phyloP scores from a whole-genome alignment of 2,888 invertebrate species.

The Herminia tarsipennalis region DNA sequence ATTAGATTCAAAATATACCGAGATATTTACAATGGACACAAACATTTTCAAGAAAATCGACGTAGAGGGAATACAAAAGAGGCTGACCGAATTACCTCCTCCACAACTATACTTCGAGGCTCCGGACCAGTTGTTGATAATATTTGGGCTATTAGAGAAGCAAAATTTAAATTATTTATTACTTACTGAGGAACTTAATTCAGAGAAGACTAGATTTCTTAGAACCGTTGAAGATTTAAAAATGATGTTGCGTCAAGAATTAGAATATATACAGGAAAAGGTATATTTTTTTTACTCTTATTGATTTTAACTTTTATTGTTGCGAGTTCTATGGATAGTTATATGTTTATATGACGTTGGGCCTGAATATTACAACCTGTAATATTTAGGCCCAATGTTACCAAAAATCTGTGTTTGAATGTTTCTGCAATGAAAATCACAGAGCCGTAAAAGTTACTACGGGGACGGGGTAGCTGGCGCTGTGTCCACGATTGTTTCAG shows the following conservation, averaged over 20 bases:
- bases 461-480: too few relatives aligned
- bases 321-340: too few relatives aligned
- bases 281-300: conserved; percentile 42
- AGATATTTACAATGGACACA: conserved; percentile 63
- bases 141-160: conserved; percentile 71
- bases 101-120: conserved; percentile 71
- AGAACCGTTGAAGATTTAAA: conserved; percentile 64
- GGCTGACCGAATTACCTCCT: conserved; percentile 57
- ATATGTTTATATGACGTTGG: too few relatives aligned
- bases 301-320: too few relatives aligned
- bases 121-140: conserved; percentile 65
- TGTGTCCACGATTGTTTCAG: too few relatives aligned
- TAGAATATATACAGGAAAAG: conserved; percentile 68
- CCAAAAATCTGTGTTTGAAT: too few relatives aligned
- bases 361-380: too few relatives aligned
- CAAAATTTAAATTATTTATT: conserved; percentile 79
- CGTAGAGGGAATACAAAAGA: conserved; percentile 50
- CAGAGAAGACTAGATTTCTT: conserved; percentile 71
- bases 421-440: too few relatives aligned
- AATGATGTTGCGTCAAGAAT: conserved; percentile 56
- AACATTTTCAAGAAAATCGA: conserved; percentile 67
- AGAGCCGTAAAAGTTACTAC: too few relatives aligned
- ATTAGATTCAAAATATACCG: conserved; percentile 55
- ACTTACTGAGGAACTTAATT: conserved; percentile 72
- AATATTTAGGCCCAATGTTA: too few relatives aligned